Base-by-base conservation (phyloP, 1,140 invertebrate genomes). In the Drosophila grimshawi region DNA sequence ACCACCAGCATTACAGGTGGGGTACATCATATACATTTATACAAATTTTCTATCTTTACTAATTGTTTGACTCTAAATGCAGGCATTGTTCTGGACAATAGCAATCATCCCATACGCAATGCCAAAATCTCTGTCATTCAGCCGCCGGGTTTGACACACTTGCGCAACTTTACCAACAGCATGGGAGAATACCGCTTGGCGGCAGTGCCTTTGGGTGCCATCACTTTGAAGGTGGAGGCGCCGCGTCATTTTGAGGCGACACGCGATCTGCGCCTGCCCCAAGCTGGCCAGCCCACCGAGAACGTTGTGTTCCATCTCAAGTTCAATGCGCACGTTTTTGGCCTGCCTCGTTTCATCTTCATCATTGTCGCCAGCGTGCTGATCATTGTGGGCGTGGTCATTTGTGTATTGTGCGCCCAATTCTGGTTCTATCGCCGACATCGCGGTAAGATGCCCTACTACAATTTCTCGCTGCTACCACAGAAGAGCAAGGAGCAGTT, bases 271-370 rank as follows among this genome's bases (percentile, higher is more conserved):
- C 85, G 91, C 7, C 93, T 95, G 4, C 86, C 91, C 0, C 83
- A 93, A 43, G 61, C 91, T 0, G 88, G 91, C 0, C 93, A 86
- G 55, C 81, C 91, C 55, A 81, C 92, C 3, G 92, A 93, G 2
- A 92, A 94, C 33, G 92, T 97, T 1, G 93, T 97, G 63, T 95
- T 97, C 45, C 95, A 95, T 66, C 83, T 97, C 59, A 93, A 94
- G 33, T 93, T 92, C 30, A 94, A 97, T 86, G 94, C 95, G 62
- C 94, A 92, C 46, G 94, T 97, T 35, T 92, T 95, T 67, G 96
- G 96, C 1, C 93, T 97, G 93, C 95, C 96, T 0, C 93, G 96
- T 39, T 92, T 96, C 5, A 93, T 95, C 1, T 97, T 97, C 85
- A 94, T 97, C 46, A 94, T 96, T 69, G 80, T 96, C 3, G 92